Base-by-base conservation (phyloP, 2,797 vertebrate genomes). In the Xyrichtys novacula region DNA sequence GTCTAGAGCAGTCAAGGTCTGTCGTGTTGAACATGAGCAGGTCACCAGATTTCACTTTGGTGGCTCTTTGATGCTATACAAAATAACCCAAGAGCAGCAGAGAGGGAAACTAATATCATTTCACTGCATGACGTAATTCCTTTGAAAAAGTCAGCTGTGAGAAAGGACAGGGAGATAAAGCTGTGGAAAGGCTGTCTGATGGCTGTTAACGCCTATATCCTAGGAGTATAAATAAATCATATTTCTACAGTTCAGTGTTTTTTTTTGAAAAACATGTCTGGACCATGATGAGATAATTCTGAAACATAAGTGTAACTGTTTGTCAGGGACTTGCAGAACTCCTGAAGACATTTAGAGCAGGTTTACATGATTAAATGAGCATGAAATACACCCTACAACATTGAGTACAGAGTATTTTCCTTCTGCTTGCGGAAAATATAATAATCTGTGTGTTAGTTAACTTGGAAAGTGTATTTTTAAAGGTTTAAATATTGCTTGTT, bases 91-190 rank as follows among this genome's bases (percentile, higher is more conserved):
- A 25, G 62, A 65, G 64, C 56, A 65, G 49, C 29, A 58, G 40
- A 84, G 22, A 83, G 73, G 60, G 73, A 76, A 73, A 39, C 46
- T 71, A 65, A 83, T 80, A 66, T 79, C 5, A 60, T 82, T 80
- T 80, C 16, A 73, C 44, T 62, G 56, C 16, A 14, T 55, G 60
- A 73, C 62, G 17, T 16, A 44, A 47, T 71, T 20, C 46, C 28
- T 66, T 65, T 67, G 71, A 74, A 79, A 71, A 52, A 58, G 55
- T 78, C 76, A 70, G 36, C 61, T 52, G 57, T 60, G 22, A 54
- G 68, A 19, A 65, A 53, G 28, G 36, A 42, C 66, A 70, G 66
- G 70, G 14, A 66, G 53, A 72, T 62, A 42, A 50, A 20, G 34
- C 52, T 68, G 16, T 59, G 53, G 43, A 71, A 81, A 71, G 67